Conservation (phyloP, 2,797 vertebrate genomes). For the Danio kyathit region DNA sequence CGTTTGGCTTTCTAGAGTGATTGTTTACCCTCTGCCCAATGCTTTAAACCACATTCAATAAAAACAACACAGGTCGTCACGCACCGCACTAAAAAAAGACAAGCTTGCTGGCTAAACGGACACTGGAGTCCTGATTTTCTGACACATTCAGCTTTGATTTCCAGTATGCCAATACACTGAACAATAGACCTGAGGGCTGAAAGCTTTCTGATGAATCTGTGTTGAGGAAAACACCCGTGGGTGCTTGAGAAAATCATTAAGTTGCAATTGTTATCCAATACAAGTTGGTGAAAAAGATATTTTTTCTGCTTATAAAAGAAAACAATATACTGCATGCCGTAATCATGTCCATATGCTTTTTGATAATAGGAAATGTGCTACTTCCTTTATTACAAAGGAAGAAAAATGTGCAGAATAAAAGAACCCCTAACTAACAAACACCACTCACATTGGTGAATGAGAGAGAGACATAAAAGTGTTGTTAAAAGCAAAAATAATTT, state of each 20-base stretch:
- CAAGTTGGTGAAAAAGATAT: neutral
- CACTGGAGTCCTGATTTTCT: conserved; percentile 37
- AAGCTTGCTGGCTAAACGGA: conserved; percentile 66
- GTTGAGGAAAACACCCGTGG: neutral
- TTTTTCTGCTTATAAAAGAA: neutral
- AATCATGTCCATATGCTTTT: too few relatives aligned
- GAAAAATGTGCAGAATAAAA: too few relatives aligned
- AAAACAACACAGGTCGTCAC: conserved; percentile 62
- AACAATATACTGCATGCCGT: neutral
- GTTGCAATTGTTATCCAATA: neutral
- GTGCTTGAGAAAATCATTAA: neutral
- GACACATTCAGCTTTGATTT: conserved; percentile 62
- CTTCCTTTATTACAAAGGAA: too few relatives aligned
- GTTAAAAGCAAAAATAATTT: too few relatives aligned
- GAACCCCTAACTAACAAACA: too few relatives aligned
- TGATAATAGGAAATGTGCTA: too few relatives aligned
- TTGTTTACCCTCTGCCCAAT: conserved; percentile 71
- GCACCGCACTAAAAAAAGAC: conserved; percentile 61
- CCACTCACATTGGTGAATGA: too few relatives aligned
- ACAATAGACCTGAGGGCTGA: conserved; percentile 5
- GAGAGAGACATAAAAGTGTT: too few relatives aligned
- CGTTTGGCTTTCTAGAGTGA: conserved; percentile 71
- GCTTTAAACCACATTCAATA: conserved; percentile 70
- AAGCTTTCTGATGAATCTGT: neutral
- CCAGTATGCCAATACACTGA: conserved; percentile 39